These are phyloP conservation scores for Anser cygnoides DNA, from an alignment of 2,113 vertebrate species.

Conservation along the genomic window DNA sequence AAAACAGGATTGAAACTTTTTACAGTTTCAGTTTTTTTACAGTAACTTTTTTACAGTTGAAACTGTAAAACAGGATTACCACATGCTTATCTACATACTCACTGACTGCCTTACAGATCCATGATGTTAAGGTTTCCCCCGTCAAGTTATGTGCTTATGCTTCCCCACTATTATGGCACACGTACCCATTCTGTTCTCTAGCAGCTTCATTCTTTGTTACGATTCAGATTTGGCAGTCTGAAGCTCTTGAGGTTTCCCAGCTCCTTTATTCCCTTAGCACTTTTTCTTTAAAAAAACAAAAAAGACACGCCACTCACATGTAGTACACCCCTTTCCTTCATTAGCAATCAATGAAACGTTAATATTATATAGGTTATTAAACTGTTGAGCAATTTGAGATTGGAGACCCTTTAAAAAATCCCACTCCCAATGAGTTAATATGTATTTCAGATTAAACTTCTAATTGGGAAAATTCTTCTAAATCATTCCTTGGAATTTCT, in stretches of 20 bases:
- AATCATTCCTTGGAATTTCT: background rate
- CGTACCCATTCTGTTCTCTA: background rate
- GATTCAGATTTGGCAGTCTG: background rate
- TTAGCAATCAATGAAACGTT: background rate
- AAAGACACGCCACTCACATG: background rate
- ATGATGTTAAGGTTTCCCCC: background rate
- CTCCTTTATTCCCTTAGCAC: background rate
- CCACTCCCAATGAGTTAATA: background rate
- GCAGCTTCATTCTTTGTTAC: background rate
- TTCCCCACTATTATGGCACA: background rate
- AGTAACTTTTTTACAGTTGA: too few species aligned
- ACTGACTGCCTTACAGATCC: background rate
- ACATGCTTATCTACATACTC: background rate
- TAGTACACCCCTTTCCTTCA: background rate
- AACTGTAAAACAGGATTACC: background rate
- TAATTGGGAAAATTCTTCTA: background rate
- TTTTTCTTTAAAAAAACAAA: background rate
- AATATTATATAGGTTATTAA: background rate
- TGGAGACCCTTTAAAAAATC: background rate
- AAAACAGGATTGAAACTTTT: too few species aligned
- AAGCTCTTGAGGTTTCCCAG: background rate
- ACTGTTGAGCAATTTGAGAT: background rate
- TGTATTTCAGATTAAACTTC: background rate
- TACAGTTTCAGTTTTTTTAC: too few species aligned
- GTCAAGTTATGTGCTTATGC: accelerated